Evolutionary conservation across 2,888 invertebrate genomes (phyloP), one percentile per base, ranked within the genome.

Genomic region (Mesopsocus fuscifrons): DNA sequence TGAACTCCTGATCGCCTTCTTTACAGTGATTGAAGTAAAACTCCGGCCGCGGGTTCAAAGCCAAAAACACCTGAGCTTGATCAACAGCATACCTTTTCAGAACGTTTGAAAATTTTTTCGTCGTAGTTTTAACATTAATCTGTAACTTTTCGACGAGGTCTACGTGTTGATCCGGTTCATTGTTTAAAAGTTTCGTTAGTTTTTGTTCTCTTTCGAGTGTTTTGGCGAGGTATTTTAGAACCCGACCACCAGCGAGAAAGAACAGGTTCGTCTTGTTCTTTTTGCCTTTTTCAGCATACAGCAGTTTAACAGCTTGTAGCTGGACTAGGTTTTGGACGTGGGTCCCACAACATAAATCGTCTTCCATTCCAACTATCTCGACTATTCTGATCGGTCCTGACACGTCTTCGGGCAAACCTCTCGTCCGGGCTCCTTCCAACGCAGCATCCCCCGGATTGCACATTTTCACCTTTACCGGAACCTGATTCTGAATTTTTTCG

Each of bases 301-400:
- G 55, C 35, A 87, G 53, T 55, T 77, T 78, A 20, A 78, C 64
- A 16, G 20, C 64, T 58, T 68, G 63, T 31, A 67, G 52, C 48
- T 69, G 66, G 23, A 74, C 69, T 22, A 85, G 62, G 58, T 78
- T 83, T 3, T 69, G 65, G 1, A 88, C 83, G 56, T 88, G 88
- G 0, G 88, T 88, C 2, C 88, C 88, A 59, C 88, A 88, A 56
- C 88, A 89, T 71, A 85, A 75, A 53, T 83, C 83, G 46, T 72
- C 70, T 50, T 88, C 87, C 35, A 85, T 60, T 16, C 72, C 72
- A 26, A 76, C 73, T 45, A 88, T 88, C 42, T 71, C 69, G 26
- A 89, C 71, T 2, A 88, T 73, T 42, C 88, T 65, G 11, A 85
- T 76, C 18, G 74, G 71, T 0, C 81, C 81, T 50, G 68, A 69